phyloP scores from a whole-genome alignment of 2,113 vertebrate genomes.

The Lophura nycthemera region DNA sequence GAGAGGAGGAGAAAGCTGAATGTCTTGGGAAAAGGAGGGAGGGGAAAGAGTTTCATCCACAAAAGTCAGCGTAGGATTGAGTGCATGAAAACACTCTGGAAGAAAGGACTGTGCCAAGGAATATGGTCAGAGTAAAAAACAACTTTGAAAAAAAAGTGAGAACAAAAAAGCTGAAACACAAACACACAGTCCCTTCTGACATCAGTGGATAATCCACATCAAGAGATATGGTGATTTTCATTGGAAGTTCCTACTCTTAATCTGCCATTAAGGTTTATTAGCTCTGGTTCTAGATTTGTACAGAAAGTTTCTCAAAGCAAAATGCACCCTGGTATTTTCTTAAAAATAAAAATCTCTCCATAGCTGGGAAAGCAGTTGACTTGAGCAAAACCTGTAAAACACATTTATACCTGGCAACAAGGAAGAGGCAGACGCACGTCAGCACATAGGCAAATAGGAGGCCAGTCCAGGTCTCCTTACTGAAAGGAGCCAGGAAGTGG shows the following conservation, averaged over 20 bases:
- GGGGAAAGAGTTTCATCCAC: neutral
- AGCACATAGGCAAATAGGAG: constrained; percentile 85
- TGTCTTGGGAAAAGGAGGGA: neutral
- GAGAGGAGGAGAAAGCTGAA: neutral
- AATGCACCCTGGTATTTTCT: neutral
- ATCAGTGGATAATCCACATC: neutral
- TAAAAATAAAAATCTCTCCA: neutral
- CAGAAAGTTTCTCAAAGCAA: neutral
- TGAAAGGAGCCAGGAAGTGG: constrained; percentile 87
- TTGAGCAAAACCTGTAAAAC: neutral
- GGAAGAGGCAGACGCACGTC: constrained; percentile 85
- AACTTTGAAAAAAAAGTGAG: neutral
- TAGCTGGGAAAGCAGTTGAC: neutral
- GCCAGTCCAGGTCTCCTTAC: constrained; percentile 86
- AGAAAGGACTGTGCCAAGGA: neutral
- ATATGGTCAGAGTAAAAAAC: neutral
- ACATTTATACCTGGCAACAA: constrained; percentile 82
- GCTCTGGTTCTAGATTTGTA: neutral
- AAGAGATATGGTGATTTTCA: fast-evolving
- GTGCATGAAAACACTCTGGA: neutral
- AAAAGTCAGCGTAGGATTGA: neutral
- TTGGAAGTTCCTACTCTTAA: neutral
- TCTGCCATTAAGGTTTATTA: neutral
- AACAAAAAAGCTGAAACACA: neutral
- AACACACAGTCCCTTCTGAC: neutral